Evolutionary conservation across 2,113 vertebrate genomes (phyloP).

Genomic region (Herpailurus yagouaroundi): DNA sequence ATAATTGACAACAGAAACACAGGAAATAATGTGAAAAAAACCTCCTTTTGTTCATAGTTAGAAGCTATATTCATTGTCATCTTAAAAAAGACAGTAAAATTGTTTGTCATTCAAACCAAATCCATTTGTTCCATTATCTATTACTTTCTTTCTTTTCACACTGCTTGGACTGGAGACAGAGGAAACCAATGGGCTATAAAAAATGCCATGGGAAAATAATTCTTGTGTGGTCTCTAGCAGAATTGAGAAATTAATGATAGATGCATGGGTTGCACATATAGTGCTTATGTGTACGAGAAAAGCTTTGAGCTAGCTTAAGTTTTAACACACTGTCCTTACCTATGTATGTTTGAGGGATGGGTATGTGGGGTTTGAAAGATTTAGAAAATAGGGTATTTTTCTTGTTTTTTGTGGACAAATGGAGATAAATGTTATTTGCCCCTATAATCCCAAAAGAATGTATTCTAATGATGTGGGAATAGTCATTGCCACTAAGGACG

Average conservation of each 20-base stretch:
- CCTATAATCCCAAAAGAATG: neutral
- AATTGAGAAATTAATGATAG: slow-evolving; percentile 51
- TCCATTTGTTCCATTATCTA: slow-evolving; percentile 48
- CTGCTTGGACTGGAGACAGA: neutral
- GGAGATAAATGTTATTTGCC: neutral
- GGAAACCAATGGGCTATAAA: neutral
- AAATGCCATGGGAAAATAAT: slow-evolving; percentile 43
- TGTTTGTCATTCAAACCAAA: slow-evolving; percentile 59
- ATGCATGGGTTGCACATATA: neutral
- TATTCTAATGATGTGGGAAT: neutral
- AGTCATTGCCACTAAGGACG: no score
- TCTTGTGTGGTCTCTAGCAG: neutral
- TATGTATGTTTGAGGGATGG: neutral
- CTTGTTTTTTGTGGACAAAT: neutral
- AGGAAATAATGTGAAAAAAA: slow-evolving; percentile 28
- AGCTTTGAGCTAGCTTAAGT: slow-evolving; percentile 22
- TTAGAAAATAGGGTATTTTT: neutral
- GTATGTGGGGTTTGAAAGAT: neutral
- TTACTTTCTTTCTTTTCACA: slow-evolving; percentile 41
- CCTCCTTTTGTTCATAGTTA: neutral
- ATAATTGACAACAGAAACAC: neutral
- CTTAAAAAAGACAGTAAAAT: slow-evolving; percentile 38
- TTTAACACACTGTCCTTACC: neutral
- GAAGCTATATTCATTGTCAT: slow-evolving; percentile 12
- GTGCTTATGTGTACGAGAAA: slow-evolving; percentile 9